phyloP scores from a whole-genome alignment of 1,140 invertebrate species.

The Aleiodes sp. region DNA sequence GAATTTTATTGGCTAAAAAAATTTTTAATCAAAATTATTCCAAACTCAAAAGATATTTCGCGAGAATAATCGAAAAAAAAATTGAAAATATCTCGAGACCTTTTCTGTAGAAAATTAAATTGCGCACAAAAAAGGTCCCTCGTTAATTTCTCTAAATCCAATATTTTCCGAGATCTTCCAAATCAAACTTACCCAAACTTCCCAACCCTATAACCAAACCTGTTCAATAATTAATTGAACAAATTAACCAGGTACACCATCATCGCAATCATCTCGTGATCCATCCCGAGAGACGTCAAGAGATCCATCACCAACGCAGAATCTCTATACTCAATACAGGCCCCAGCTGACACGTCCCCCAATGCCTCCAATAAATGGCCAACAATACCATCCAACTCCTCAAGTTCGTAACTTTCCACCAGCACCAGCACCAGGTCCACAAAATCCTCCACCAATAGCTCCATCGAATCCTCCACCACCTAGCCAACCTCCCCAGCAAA shows the following conservation, averaged over 20 bases:
- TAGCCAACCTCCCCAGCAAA: conserved; percentile 32
- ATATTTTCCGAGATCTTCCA: no score
- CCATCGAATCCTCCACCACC: conserved; percentile 29
- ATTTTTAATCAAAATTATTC: no score
- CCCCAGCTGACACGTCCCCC: conserved; percentile 47
- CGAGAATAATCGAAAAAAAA: not conserved
- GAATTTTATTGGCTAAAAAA: not conserved
- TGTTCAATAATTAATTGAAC: not conserved
- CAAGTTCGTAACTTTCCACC: not conserved
- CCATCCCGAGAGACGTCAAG: conserved; percentile 58
- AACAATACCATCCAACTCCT: conserved; percentile 35
- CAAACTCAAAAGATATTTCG: no score
- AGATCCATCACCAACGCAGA: conserved; percentile 59
- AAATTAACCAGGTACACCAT: conserved; percentile 50
- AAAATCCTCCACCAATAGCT: conserved; percentile 14
- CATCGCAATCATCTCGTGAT: conserved; percentile 58
- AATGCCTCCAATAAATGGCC: conserved; percentile 52
- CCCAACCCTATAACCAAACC: not conserved
- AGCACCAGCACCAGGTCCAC: not conserved
- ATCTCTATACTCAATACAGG: conserved; percentile 54
- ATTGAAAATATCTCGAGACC: not conserved
- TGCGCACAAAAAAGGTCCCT: no score
- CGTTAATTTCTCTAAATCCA: no score
- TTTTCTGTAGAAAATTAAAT: no score
- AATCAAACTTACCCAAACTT: not conserved